Evolutionary conservation across 2,113 vertebrate genomes (phyloP), one percentile per base, ranked within the genome.

Genomic region (Archocentrus centrarchus): DNA sequence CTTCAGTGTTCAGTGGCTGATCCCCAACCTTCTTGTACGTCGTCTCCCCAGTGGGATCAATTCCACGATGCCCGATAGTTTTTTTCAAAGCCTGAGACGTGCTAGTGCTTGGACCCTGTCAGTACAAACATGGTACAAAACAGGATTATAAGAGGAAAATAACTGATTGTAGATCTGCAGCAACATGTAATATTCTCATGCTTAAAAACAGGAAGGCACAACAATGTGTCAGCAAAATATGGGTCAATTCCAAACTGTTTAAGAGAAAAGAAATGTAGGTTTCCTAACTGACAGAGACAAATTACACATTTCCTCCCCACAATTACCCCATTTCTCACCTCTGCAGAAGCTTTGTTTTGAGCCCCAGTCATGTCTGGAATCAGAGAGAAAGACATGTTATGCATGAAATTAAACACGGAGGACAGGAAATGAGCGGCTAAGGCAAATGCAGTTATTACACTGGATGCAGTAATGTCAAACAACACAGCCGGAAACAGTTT

Each of bases 21-120:
- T n/a, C 0, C 27, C 68, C 44, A 13, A 97, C 98, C 97, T 99
- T 99, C 88, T 99, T 99, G 79, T 99, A 99, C 0, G 98, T 99
- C 0, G 98, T 99, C 87, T 99, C 98, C 0, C 98, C 98, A 0
- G 97, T 98, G 64, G 96, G 96, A 92, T 98, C 97, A 75, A 99
- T 97, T 60, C 98, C 92, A 66, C 98, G 92, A 91, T 99, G 98
- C 1, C 98, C 98, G 27, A 97, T 96, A 2, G 97, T 99, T 93
- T 95, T 97, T 90, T 97, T 97, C 4, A 96, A 94, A 57, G 95
- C 95, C 0, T 93, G 96, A 18, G 96, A 89, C 3, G 94, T 94
- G 60, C 87, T 90, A 0, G 95, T 92, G 20, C 91, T 92, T 0
- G 96, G 91, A 85, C 95, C 89, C 98, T 99, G 90, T 85, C 66